Evolutionary conservation across 2,797 vertebrate species (phyloP).

Genomic region (Cygnus olor): DNA sequence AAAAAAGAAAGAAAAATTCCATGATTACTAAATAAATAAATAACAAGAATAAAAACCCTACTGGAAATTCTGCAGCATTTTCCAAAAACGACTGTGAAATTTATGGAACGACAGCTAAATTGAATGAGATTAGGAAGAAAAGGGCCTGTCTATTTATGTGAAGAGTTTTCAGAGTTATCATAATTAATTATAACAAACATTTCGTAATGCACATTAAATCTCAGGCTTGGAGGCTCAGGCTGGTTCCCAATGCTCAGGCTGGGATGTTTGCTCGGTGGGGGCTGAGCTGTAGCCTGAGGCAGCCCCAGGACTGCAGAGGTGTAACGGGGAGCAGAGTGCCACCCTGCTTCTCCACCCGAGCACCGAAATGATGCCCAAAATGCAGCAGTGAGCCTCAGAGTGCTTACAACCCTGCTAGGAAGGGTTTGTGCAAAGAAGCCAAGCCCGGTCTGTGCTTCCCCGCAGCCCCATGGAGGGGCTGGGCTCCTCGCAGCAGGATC

Average conservation of each 20-base stretch:
- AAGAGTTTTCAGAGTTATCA: constrained; percentile 38
- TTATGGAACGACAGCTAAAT: constrained; percentile 48
- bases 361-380: rapidly evolving
- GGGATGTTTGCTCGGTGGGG: not conserved
- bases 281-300: not conserved
- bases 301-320: rapidly evolving
- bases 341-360: not conserved
- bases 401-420: rapidly evolving
- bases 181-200: constrained; percentile 54
- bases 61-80: constrained; percentile 20
- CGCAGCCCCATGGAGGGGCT: rapidly evolving
- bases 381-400: rapidly evolving
- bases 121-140: constrained; percentile 46
- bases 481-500: not conserved
- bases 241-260: not conserved
- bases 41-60: not conserved
- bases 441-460: rapidly evolving
- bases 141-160: constrained; percentile 35
- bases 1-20: no score
- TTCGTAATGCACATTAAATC: not conserved
- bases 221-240: not conserved
- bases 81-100: constrained; percentile 23
- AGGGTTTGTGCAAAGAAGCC: not conserved
- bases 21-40: constrained; percentile 20
- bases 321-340: rapidly evolving